Percentiles rank a stretch among this genome's conserved stretches.
Evolutionary conservation across 2,888 invertebrate species (phyloP).

Genomic region (Drosophila pseudotakahashii): DNA sequence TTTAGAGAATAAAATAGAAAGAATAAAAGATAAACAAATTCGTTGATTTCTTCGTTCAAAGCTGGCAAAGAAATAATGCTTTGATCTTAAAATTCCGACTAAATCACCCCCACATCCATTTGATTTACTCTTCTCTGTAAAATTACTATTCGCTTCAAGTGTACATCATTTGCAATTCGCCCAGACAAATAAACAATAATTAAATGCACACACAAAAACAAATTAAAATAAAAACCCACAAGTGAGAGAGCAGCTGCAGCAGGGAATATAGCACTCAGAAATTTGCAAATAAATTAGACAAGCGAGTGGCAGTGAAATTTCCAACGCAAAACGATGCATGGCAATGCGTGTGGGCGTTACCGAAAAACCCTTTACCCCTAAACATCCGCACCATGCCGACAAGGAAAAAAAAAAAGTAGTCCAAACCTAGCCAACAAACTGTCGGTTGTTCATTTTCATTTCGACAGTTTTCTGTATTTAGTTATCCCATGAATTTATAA

Average conservation of each 20-base stretch:
- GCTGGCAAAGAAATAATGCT: not conserved
- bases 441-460: conserved; percentile 24
- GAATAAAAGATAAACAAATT: too few species aligned
- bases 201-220: conserved; percentile 35
- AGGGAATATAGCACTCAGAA: conserved; percentile 17
- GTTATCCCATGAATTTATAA: conserved; percentile 13
- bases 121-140: not conserved
- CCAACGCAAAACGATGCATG: conserved; percentile 28
- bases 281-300: conserved; percentile 47
- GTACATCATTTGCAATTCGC: conserved; percentile 27
- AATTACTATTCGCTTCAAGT: conserved; percentile 2
- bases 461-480: conserved; percentile 15
- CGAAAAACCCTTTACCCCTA: not conserved
- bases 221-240: conserved; percentile 7
- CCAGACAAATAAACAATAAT: conserved; percentile 45
- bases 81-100: not conserved
- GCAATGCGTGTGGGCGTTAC: conserved; percentile 24
- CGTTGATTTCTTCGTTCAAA: not conserved
- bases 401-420: not conserved
- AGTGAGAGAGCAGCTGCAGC: conserved; percentile 14
- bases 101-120: not conserved
- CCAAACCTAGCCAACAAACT: conserved; percentile 22
- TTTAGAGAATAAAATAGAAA: too few species aligned
- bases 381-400: too few species aligned
- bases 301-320: conserved; percentile 44